Percentiles rank a stretch among this genome's conserved stretches.
Evolutionary conservation across 2,797 vertebrate genomes (phyloP).

Genomic region (Notoglanidium macrostoma): DNA sequence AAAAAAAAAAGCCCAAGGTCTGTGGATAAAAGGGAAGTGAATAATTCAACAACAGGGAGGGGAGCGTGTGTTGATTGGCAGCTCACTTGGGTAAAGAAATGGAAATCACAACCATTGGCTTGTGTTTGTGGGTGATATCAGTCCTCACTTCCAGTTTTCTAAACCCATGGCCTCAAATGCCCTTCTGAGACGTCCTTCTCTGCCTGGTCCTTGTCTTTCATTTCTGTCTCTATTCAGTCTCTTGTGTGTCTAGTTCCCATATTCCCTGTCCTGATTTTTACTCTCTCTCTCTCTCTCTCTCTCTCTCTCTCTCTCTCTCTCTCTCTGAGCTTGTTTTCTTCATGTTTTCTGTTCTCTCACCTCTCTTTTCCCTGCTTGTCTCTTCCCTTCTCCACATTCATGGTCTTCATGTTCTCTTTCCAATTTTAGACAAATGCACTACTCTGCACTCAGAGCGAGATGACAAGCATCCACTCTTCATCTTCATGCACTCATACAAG

Average conservation of each 20-base stretch:
- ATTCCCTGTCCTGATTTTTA: conserved; percentile 16
- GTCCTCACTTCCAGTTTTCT: not conserved
- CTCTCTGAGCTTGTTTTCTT: not conserved
- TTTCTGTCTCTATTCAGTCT: conserved; percentile 49
- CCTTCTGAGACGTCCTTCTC: conserved; percentile 34
- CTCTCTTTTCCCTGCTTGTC: conserved; percentile 1
- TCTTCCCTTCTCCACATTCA: not conserved
- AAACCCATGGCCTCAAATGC: not conserved
- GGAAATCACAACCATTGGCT: conserved; percentile 51
- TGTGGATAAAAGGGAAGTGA: not conserved
- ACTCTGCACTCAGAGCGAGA: not conserved
- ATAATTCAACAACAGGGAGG: not conserved
- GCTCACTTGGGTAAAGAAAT: conserved; percentile 59
- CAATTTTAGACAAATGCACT: conserved; percentile 16
- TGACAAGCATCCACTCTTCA: not conserved
- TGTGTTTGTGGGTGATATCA: conserved; percentile 8
- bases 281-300: not conserved
- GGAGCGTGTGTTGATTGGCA: conserved; percentile 24
- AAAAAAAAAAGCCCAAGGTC: not conserved
- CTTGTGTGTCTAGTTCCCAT: conserved; percentile 25
- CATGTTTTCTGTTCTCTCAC: not conserved
- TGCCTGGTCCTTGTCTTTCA: conserved; percentile 37
- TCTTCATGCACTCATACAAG: not conserved
- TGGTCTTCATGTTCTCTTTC: conserved; percentile 24
- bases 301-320: not conserved